Base-by-base conservation (phyloP, 1,140 invertebrate species). In the Tribolium madens region DNA sequence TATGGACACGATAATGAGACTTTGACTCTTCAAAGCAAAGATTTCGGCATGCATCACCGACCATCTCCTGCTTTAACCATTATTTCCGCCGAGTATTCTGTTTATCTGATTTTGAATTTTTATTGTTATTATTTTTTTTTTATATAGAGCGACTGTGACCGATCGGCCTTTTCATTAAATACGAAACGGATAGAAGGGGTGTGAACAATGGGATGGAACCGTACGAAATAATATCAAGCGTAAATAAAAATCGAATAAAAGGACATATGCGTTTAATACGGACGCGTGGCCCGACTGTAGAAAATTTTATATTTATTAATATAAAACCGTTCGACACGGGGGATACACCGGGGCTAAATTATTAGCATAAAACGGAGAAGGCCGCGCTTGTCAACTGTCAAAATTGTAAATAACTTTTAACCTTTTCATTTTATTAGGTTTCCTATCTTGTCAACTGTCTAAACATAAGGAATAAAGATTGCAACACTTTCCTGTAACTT, bases 1-100 rank as follows among this genome's bases (percentile, higher is more conserved):
- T 81, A 81, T 81, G 81, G 82, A 83, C 82, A 82, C 78, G 80
- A 81, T 83, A 83, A 83, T 83, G 80, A 83, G 82, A 75, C 76
- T 69, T 60, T 70, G 77, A 68, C 73, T 80, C 77, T 74, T 78
- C 76, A 80, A 78, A 76, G 80, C 72, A 57, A 77, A 77, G 76
- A 74, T 75, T 77, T 77, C 60, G 17, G 46, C 64, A 42, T 69
- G 76, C 52, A 53, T 72, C 69, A 47, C 26, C 53, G 26, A 71
- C 12, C 42, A 26, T 52, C n/a, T 57, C 42, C 31, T 53, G 47
- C 36, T 69, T 31, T 60, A 31, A 33, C 21, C 26, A 64, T 64
- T 64, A 64, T 64, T 64, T 64, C 57, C 57, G 75, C 75, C 46
- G 48, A 57, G 46, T 52, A 46, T 75, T 2, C 4, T 21, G 21